phyloP scores from a whole-genome alignment of 2,888 invertebrate species.

The Synanthedon formicaeformis region DNA sequence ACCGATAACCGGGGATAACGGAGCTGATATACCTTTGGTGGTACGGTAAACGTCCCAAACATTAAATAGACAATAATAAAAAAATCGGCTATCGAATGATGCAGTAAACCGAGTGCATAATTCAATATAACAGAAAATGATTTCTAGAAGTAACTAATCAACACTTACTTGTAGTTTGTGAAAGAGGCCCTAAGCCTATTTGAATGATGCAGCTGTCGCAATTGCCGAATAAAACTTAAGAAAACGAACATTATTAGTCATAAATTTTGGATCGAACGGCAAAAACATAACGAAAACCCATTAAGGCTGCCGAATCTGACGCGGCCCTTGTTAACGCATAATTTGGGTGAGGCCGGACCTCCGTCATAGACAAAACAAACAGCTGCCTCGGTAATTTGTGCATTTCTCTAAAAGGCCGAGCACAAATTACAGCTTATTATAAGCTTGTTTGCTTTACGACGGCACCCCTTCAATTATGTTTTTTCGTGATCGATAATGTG shows the following conservation, averaged over 20 bases:
- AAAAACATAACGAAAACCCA: constrained; percentile 69
- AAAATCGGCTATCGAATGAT: too few relatives aligned
- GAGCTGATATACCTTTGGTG: too few relatives aligned
- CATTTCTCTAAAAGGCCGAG: constrained; percentile 70
- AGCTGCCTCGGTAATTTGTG: constrained; percentile 67
- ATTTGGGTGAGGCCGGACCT: constrained; percentile 62
- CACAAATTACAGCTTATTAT: constrained; percentile 71
- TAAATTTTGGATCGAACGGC: constrained; percentile 60
- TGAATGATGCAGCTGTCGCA: constrained; percentile 51
- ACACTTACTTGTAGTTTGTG: too few relatives aligned
- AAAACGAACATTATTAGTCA: constrained; percentile 51
- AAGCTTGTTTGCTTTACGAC: constrained; percentile 71
- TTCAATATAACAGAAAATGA: too few relatives aligned
- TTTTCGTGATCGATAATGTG: constrained; percentile 66
- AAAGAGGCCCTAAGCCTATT: too few relatives aligned
- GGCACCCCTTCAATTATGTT: constrained; percentile 69
- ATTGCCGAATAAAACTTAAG: constrained; percentile 45
- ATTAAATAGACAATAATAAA: too few relatives aligned
- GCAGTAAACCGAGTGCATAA: too few relatives aligned
- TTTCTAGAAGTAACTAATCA: too few relatives aligned
- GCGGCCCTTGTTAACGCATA: constrained; percentile 69
- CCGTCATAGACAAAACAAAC: constrained; percentile 71
- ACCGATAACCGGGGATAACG: too few relatives aligned
- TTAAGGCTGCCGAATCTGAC: constrained; percentile 71
- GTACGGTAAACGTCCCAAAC: too few relatives aligned